Percentiles rank a stretch among this genome's conserved stretches.
phyloP scores from a whole-genome alignment of 2,797 vertebrate genomes.

The Pseudochaenichthys georgianus region DNA sequence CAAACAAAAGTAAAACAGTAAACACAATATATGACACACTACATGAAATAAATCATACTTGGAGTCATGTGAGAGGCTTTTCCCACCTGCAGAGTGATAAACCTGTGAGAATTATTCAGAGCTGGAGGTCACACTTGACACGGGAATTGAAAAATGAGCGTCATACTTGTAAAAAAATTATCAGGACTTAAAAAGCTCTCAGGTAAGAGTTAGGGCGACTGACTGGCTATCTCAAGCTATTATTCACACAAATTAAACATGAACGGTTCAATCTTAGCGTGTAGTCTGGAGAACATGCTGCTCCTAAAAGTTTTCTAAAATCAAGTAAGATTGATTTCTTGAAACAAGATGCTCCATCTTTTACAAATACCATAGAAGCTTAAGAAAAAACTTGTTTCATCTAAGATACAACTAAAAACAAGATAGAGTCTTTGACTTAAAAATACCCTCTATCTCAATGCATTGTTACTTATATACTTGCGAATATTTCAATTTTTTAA shows the following conservation, averaged over 20 bases:
- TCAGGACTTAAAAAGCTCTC: neutral
- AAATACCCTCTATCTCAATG: too few relatives aligned
- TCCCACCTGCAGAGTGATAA: constrained; percentile 18
- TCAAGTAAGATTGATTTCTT: too few relatives aligned
- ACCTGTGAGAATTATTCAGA: constrained; percentile 14
- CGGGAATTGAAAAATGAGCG: neutral
- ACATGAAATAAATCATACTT: constrained; percentile 7
- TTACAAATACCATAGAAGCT: too few relatives aligned
- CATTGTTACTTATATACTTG: too few relatives aligned
- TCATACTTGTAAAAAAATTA: neutral
- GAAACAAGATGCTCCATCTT: too few relatives aligned
- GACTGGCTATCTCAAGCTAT: too few relatives aligned
- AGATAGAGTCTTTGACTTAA: too few relatives aligned
- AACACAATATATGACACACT: constrained; percentile 7
- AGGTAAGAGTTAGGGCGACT: too few relatives aligned
- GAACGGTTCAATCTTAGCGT: constrained; percentile 6
- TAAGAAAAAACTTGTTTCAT: too few relatives aligned
- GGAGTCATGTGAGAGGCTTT: constrained; percentile 3
- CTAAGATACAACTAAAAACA: too few relatives aligned
- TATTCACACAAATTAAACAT: constrained; percentile 3
- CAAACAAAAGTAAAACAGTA: constrained; percentile 27
- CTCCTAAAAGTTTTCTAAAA: neutral
- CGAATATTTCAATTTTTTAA: too few relatives aligned
- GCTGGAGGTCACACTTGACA: constrained; percentile 1
- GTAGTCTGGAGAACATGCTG: neutral